Evolutionary conservation across 2,797 vertebrate genomes (phyloP).

Genomic region (Thripadectes ignobilis): DNA sequence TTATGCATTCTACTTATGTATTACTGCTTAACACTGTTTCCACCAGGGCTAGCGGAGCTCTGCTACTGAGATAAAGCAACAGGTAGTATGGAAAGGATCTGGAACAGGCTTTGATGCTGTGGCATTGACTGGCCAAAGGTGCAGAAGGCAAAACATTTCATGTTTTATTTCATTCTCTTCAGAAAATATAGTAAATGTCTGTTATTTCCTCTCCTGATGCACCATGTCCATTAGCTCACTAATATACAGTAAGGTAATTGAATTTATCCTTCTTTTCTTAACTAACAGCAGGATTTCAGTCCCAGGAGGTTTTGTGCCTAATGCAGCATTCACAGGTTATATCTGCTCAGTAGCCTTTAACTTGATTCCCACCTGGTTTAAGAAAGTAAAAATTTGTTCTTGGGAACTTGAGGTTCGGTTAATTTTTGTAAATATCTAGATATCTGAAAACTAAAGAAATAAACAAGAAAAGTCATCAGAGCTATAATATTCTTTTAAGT

Average conservation of each 20-base stretch:
- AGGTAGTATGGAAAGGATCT: background rate
- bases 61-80: background rate
- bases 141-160: background rate
- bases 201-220: background rate
- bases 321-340: background rate
- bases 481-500: background rate
- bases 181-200: background rate
- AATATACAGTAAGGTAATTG: background rate
- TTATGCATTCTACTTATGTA: background rate
- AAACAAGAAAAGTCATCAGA: background rate
- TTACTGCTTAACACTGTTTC: background rate
- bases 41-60: background rate
- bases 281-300: background rate
- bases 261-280: background rate
- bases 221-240: background rate
- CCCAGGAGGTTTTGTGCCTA: background rate
- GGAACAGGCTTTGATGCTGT: background rate
- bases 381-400: background rate
- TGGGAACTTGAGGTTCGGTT: background rate
- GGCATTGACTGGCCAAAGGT: background rate
- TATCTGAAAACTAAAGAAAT: background rate
- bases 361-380: background rate
- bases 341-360: background rate
- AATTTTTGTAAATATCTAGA: background rate
- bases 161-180: background rate